These are phyloP conservation scores for Nymphalis c-album DNA, from an alignment of 2,888 invertebrate species.

Conservation along the genomic window DNA sequence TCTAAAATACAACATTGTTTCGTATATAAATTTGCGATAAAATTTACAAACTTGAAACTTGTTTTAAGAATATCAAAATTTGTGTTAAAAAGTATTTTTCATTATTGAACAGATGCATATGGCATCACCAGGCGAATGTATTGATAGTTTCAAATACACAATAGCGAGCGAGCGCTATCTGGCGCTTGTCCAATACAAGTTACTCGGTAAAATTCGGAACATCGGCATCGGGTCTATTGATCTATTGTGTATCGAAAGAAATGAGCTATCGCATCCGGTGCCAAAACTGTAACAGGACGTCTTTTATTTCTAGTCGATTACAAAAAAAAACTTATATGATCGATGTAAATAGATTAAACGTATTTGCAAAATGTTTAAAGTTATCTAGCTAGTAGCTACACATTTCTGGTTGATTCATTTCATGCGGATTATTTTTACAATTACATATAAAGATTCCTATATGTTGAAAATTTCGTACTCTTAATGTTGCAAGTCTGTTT, in stretches of 20 bases:
- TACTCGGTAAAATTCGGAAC: conserved; percentile 28
- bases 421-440: too few relatives aligned
- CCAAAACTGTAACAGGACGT: conserved; percentile 31
- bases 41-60: background rate
- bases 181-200: conserved; percentile 25
- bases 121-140: conserved; percentile 5
- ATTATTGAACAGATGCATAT: conserved; percentile 6
- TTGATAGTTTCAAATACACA: conserved; percentile 22
- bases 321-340: conserved; percentile 15
- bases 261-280: conserved; percentile 32
- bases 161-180: conserved; percentile 22
- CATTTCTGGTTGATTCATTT: too few relatives aligned
- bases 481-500: too few relatives aligned
- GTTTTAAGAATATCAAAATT: background rate
- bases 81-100: background rate
- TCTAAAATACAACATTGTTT: conserved; percentile 4
- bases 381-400: background rate
- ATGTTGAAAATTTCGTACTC: too few relatives aligned
- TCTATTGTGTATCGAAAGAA: conserved; percentile 36
- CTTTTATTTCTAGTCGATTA: conserved; percentile 25
- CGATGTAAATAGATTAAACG: conserved; percentile 14
- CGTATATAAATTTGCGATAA: background rate
- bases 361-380: background rate
- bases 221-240: conserved; percentile 27
- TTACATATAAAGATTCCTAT: too few relatives aligned